Evolutionary conservation across 2,113 vertebrate species (phyloP).

Genomic region (Collichthys lucidus): DNA sequence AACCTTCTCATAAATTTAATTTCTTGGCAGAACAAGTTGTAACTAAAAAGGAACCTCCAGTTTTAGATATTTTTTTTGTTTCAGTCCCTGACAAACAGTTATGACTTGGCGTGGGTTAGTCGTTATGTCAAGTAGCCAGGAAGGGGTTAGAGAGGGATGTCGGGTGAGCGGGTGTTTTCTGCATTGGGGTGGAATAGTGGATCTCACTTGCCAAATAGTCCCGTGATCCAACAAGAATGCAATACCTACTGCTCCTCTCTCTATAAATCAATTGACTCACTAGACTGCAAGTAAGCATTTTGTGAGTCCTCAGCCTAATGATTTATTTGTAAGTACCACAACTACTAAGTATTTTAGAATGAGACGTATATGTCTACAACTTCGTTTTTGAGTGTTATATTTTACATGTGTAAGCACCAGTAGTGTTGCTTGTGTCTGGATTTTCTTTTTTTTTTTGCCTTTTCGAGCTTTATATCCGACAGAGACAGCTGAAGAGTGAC

Average conservation of each 20-base stretch:
- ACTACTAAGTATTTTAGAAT: slow-evolving; percentile 21
- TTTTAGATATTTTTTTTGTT: slow-evolving; percentile 56
- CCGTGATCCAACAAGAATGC: slow-evolving; percentile 44
- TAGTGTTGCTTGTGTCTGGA: slow-evolving; percentile 61
- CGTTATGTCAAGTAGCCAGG: slow-evolving; percentile 60
- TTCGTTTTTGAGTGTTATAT: neutral
- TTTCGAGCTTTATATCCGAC: too few species aligned
- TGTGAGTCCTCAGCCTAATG: slow-evolving; percentile 47
- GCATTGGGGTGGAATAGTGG: slow-evolving; percentile 27
- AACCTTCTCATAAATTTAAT: slow-evolving; percentile 71
- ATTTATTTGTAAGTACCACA: slow-evolving; percentile 61
- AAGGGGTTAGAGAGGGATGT: slow-evolving; percentile 26
- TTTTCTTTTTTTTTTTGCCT: slow-evolving; percentile 35
- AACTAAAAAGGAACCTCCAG: slow-evolving; percentile 63
- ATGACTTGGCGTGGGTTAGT: slow-evolving; percentile 46
- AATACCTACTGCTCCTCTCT: slow-evolving; percentile 48
- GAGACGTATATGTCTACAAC: slow-evolving; percentile 9
- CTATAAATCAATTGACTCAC: slow-evolving; percentile 62
- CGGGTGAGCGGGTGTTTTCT: slow-evolving; percentile 38
- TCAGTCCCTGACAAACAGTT: slow-evolving; percentile 56
- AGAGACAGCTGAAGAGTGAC: too few species aligned
- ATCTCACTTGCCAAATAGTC: slow-evolving; percentile 35
- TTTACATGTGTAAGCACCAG: slow-evolving; percentile 34
- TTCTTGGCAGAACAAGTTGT: slow-evolving; percentile 66
- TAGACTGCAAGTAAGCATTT: slow-evolving; percentile 35